Evolutionary conservation across 1,140 invertebrate genomes (phyloP), one percentile per base, ranked within the genome.

Genomic region (Drosophila erecta): DNA sequence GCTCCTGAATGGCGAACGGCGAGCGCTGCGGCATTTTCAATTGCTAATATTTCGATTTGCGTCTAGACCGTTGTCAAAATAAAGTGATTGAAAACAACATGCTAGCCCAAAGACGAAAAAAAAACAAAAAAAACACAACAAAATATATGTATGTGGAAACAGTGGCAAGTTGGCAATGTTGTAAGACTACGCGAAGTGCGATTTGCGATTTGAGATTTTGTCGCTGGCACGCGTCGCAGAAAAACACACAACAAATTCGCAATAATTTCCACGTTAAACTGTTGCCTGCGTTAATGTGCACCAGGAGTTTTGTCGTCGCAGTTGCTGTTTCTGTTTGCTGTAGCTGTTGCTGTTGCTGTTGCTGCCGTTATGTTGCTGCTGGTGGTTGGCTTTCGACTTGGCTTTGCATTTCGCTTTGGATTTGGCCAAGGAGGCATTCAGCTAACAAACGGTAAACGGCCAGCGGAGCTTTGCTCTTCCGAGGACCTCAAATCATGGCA

Each of bases 1-100:
- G 94, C 93, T 98, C 97, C 92, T 98, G 97, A 90, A 98, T 98
- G 74, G 96, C 97, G 93, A 98, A 98, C 15, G 97, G 97, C 72
- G 96, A 97, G 78, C 97, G 94, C 93, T 97, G 96, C 73, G 96
- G 96, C 94, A 96, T 93, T 92, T 71, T 92, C 2, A 4, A 17
- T 20, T 15, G 46, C 44, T 43, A 46, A 46, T 65, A 47, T 47
- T 41, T 30, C 3, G 11, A 27, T 17, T 17, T n/a, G n/a, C n/a
- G n/a, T n/a, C n/a, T n/a, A n/a, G n/a, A n/a, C n/a, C n/a, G 44
- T 12, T 27, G 46, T 27, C 46, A 46, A 46, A n/a, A 47, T 24
- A 54, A 59, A 54, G 20, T 8, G 27, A 2, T 30, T 30, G 27
- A 30, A 30, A 8, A 8, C 27, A 30, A 8, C 27, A 7, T 30